These are phyloP conservation scores for Eristalis intricaria DNA, from an alignment of 2,888 invertebrate genomes.

Conservation along the genomic window DNA sequence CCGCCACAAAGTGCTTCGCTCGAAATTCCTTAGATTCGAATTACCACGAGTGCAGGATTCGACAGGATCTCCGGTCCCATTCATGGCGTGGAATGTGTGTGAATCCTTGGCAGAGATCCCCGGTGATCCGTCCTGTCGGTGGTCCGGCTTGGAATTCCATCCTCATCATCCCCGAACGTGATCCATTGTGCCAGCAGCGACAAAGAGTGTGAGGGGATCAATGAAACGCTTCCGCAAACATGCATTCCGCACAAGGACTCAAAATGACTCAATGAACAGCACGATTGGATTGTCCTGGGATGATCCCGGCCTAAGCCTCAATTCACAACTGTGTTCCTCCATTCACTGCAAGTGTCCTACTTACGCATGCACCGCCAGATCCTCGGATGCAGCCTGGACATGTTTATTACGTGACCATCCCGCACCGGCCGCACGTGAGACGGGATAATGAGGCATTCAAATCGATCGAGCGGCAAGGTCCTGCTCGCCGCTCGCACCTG, in stretches of 20 bases:
- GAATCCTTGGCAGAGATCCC: conserved; percentile 31
- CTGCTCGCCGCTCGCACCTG: conserved; percentile 34
- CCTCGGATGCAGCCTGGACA: conserved; percentile 35
- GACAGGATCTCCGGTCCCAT: conserved; percentile 33
- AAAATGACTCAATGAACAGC: conserved; percentile 12
- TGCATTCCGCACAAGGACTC: conserved; percentile 44
- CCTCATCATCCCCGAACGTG: conserved; percentile 30
- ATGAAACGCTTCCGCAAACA: conserved; percentile 69
- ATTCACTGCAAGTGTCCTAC: conserved; percentile 39
- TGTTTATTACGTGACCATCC: conserved; percentile 12
- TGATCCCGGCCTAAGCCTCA: conserved; percentile 54
- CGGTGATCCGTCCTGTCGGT: conserved; percentile 35
- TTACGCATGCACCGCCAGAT: background rate
- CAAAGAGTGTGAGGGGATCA: conserved; percentile 34
- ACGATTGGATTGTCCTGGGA: conserved; percentile 66
- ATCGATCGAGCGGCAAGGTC: background rate
- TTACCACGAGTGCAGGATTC: conserved; percentile 21
- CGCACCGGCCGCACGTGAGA: conserved; percentile 55
- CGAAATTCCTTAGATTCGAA: conserved; percentile 63
- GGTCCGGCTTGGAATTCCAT: conserved; percentile 49
- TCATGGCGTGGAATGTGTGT: conserved; percentile 50
- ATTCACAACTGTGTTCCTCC: conserved; percentile 39
- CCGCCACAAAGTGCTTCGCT: conserved; percentile 48
- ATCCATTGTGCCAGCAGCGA: conserved; percentile 12
- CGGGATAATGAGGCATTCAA: conserved; percentile 43